A percentile compares a stretch with the other conserved stretches of the same genome.
phyloP scores from a whole-genome alignment of 2,888 invertebrate species.

The Hanleya hanleyi region DNA sequence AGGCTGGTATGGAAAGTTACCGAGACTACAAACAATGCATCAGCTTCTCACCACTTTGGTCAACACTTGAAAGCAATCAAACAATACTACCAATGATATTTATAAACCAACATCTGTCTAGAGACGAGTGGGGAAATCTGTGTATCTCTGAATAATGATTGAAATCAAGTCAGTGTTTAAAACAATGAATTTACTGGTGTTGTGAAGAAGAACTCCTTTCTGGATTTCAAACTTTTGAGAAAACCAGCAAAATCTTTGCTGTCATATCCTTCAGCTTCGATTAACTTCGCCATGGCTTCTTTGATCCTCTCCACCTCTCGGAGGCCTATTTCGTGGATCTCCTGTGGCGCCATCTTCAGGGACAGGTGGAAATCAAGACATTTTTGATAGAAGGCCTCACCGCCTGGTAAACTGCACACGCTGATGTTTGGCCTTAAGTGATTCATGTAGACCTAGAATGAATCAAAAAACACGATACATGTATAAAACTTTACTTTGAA shows the following conservation, averaged over 20 bases:
- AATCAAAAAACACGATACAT: no score
- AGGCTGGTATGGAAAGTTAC: no score
- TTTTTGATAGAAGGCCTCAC: conserved; percentile 56
- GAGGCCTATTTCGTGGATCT: conserved; percentile 66
- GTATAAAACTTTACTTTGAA: no score
- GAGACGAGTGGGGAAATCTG: no score
- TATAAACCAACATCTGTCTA: no score
- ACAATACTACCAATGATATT: no score
- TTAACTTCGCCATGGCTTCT: conserved; percentile 38
- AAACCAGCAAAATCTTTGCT: neutral
- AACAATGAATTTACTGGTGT: conserved; percentile 5
- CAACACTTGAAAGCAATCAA: no score
- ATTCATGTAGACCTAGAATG: conserved; percentile 46
- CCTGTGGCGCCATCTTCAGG: conserved; percentile 50
- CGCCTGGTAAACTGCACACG: conserved; percentile 57
- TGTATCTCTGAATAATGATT: no score
- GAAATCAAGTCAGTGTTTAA: neutral
- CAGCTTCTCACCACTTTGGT: no score
- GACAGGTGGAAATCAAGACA: conserved; percentile 65
- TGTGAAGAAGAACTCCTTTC: conserved; percentile 15
- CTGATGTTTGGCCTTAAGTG: conserved; percentile 54
- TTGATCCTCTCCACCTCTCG: conserved; percentile 64
- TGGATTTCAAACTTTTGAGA: conserved; percentile 1
- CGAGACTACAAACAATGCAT: no score
- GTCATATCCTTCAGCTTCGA: conserved; percentile 33